A percentile compares a stretch with the other conserved stretches of the same genome.
phyloP scores from a whole-genome alignment of 2,888 invertebrate species.

The Drosophila formosana region DNA sequence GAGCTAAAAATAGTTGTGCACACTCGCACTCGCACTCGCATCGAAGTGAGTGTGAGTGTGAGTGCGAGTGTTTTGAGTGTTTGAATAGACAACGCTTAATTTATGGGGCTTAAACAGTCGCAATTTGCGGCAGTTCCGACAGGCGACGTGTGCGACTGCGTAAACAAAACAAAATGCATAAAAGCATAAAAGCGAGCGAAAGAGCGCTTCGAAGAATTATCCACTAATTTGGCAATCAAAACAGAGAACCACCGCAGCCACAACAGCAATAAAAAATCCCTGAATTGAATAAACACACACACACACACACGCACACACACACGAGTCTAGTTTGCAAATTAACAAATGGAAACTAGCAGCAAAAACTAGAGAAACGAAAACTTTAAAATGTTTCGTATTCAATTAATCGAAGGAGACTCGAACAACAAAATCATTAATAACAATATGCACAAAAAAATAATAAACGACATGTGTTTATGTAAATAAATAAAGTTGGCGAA shows the following conservation, averaged over 20 bases:
- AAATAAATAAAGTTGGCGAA: constrained; percentile 8
- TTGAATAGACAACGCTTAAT: constrained; percentile 36
- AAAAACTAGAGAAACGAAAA: neutral
- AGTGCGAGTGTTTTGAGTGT: neutral
- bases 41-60: neutral
- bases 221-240: constrained; percentile 35
- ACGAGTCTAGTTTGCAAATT: neutral
- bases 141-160: constrained; percentile 27
- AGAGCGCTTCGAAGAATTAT: constrained; percentile 16
- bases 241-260: constrained; percentile 9
- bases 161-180: constrained; percentile 30
- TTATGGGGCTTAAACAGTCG: constrained; percentile 34
- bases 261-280: neutral
- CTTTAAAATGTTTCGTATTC: constrained; percentile 1
- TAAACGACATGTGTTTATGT: constrained; percentile 6
- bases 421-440: neutral
- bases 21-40: constrained; percentile 2
- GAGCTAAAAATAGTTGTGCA: constrained; percentile 56
- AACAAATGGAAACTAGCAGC: neutral
- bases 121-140: constrained; percentile 33
- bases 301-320: neutral
- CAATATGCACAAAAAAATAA: constrained; percentile 1
- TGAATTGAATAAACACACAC: constrained; percentile 6
- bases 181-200: constrained; percentile 9
- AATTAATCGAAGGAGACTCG: constrained; percentile 3